phyloP scores from a whole-genome alignment of 2,113 vertebrate species.

The Xyrauchen texanus region DNA sequence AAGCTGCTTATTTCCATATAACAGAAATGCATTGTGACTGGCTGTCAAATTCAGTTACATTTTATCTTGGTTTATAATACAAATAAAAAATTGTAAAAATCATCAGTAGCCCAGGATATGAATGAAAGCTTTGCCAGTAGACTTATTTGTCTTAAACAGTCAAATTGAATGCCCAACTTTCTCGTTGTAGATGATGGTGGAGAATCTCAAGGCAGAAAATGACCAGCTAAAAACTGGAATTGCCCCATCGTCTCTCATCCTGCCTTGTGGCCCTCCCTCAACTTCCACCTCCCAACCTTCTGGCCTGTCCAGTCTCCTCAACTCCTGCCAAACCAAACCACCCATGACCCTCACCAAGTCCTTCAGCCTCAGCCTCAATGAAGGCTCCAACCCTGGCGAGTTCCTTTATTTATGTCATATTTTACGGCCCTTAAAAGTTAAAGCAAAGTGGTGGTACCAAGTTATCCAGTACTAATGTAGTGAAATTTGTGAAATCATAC shows the following conservation, averaged over 20 bases:
- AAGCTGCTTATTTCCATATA: no score
- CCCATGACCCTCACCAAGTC: conserved; percentile 86
- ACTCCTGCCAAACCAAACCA: conserved; percentile 82
- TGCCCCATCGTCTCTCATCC: conserved; percentile 57
- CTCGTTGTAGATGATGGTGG: conserved; percentile 83
- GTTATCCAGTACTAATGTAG: no score
- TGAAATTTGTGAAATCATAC: neutral
- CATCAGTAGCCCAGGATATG: no score
- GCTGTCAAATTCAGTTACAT: no score
- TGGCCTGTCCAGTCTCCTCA: conserved; percentile 72
- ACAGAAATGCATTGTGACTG: no score
- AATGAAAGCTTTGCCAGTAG: no score
- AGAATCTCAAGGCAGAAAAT: conserved; percentile 91
- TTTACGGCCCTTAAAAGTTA: neutral
- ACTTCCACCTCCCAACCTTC: conserved; percentile 78
- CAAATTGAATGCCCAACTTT: no score
- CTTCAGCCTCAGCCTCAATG: conserved; percentile 81
- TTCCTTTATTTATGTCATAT: neutral
- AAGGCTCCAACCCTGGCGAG: conserved; percentile 81
- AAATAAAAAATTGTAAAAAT: no score
- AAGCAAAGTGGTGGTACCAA: no score
- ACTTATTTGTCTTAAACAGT: no score
- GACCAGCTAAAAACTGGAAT: conserved; percentile 88
- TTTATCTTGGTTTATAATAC: no score
- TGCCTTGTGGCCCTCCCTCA: conserved; percentile 68